Evolutionary conservation across 2,113 vertebrate species (phyloP), one percentile per base, ranked within the genome.

Genomic region (Rhabdornis inornatus): DNA sequence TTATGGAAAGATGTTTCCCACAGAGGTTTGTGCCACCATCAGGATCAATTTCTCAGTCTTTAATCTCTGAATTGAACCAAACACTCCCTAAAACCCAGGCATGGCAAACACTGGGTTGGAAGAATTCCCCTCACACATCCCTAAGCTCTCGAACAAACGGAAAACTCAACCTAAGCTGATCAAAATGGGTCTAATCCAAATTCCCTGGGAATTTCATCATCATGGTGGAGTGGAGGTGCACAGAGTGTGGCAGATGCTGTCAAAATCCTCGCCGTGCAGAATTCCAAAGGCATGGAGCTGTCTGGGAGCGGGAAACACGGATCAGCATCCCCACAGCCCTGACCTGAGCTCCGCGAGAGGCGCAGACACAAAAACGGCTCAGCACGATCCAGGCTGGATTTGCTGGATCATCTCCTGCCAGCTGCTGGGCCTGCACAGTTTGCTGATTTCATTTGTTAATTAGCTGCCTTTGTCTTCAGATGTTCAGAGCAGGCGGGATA

Each of bases 51-150:
- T 97, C 94, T 96, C 97, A 94, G 50, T 94, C 92, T 96, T 97
- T 96, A 97, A 94, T 71, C 97, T 96, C 94, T 87, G 92, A 96
- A 96, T 96, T 90, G 96, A 97, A 95, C 85, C 94, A 95, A 97
- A 84, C 64, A 25, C 82, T 87, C 69, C 53, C 85, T 59, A 93
- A 97, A 95, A 74, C 59, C 83, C 97, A 95, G 44, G 72, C 52
- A 31, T 2, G 81, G 70, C 52, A 56, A 97, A 60, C 53, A 20
- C 39, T 1, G 27, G 15, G 40, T 18, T 59, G 76, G 10, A 52
- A 65, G 75, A 33, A 80, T 92, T 96, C 61, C 85, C 81, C 91
- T 37, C 49, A 3, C 65, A 50, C 92, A n/a, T 39, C 70, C 91
- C 76, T n/a, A 33, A 79, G 70, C 89, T 53, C 72, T 17, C 25